Evolutionary conservation across 2,888 invertebrate genomes (phyloP), one percentile per base, ranked within the genome.

Genomic region (Ceriagrion tenellum): DNA sequence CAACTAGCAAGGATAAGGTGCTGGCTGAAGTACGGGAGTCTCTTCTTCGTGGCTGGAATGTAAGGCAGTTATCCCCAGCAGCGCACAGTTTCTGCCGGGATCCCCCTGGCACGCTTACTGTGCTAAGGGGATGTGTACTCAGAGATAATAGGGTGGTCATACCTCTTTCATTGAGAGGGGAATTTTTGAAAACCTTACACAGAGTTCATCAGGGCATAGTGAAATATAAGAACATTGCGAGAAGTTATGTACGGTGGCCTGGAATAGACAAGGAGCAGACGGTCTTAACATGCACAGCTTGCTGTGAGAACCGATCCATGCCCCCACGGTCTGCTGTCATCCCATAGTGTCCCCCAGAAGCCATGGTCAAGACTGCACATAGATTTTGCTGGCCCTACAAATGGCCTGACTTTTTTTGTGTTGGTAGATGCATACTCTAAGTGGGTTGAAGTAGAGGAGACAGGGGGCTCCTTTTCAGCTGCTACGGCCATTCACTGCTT

Each of bases 371-470:
- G 95, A 23, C 59, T 95, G 12, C 95, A 95, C 56, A 20, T 95
- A 69, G 90, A 95, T 47, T 95, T 95, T 91, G 90, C 95, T 47
- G 95, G 95, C 55, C 81, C 74, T 16, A 93, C 55, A n/a, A 59
- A 90, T 10, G 89, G 95, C 1, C 30, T 56, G n/a, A 55, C 90
- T 35, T 47, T 95, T 26, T 47, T 95, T 13, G 35, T 95, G 3
- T 18, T 95, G 3, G 95, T 95, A 16, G 95, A 95, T 90, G 59
- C 95, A 30, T 90, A 56, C 26, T 95, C 95, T 20, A 89, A 74
- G 20, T 95, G 95, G 95, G 30, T 95, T 40, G 95, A 96, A 95
- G 95, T 96, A 63, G 69, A 6, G 95, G 96, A 90, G 2, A 69
- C 69, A 8, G 2, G 26, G n/a, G 69, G 69, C 18, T 69, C 69